Evolutionary conservation across 2,888 invertebrate species (phyloP).

Genomic region (Sarcophaga carnaria): DNA sequence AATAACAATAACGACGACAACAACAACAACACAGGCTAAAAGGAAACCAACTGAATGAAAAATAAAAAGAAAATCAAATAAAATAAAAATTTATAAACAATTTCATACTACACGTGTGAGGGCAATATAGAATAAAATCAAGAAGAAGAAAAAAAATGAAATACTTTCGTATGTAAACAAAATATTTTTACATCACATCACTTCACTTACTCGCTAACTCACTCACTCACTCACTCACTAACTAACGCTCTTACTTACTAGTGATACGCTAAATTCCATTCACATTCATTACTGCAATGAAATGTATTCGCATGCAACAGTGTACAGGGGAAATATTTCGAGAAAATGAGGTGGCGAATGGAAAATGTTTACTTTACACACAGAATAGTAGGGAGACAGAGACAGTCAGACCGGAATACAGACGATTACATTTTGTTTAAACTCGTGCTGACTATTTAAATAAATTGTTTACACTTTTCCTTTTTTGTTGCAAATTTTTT

Average conservation of each 20-base stretch:
- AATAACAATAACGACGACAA: too few species aligned
- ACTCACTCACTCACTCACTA: too few species aligned
- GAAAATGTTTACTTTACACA: too few species aligned
- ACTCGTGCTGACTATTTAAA: constrained; percentile 20
- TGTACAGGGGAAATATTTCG: background rate
- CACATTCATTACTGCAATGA: background rate
- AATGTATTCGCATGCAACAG: background rate
- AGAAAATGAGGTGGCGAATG: background rate
- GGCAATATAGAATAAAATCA: background rate
- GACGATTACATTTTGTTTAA: background rate
- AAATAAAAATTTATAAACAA: background rate
- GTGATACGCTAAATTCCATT: background rate
- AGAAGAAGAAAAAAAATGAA: background rate
- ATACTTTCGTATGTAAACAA: background rate
- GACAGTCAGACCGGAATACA: background rate
- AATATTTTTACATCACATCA: background rate
- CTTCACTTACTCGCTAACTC: background rate
- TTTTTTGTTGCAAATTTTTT: background rate
- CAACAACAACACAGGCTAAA: too few species aligned
- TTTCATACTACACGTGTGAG: background rate
- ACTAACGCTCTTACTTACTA: background rate
- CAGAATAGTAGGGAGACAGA: background rate
- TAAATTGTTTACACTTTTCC: constrained; percentile 14
- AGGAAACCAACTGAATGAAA: too few species aligned
- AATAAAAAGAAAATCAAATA: background rate